Evolutionary conservation across 1,140 invertebrate species (phyloP).

Genomic region (Oreohelix idahoensis): DNA sequence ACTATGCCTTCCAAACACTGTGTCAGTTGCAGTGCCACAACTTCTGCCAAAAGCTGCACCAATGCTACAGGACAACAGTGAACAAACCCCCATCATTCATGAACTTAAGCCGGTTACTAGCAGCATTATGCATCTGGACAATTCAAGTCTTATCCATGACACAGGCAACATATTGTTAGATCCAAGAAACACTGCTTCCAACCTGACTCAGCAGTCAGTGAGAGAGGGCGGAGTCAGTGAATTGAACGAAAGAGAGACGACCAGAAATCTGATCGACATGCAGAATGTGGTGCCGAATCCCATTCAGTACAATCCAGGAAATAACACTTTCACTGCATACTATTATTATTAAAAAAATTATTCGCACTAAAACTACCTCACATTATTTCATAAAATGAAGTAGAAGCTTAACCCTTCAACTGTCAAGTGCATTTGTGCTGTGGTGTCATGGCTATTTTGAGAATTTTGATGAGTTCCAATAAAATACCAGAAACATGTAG

Average conservation of each 20-base stretch:
- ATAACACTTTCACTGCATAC: constrained; percentile 9
- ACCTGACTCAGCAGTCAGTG: neutral
- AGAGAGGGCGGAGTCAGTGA: neutral
- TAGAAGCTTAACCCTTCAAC: no score
- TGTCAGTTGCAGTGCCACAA: neutral
- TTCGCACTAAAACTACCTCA: no score
- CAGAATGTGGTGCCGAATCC: neutral
- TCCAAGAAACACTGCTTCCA: neutral
- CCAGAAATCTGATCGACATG: constrained; percentile 18
- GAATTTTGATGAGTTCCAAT: no score
- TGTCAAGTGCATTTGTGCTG: no score
- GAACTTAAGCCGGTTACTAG: neutral
- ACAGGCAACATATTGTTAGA: neutral
- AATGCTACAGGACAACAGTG: neutral
- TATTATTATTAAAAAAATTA: constrained; percentile 7
- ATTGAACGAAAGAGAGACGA: neutral
- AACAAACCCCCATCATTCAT: neutral
- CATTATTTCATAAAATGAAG: no score
- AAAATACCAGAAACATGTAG: no score
- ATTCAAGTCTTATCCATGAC: neutral
- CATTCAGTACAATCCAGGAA: neutral
- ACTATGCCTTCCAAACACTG: neutral
- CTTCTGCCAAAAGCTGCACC: neutral
- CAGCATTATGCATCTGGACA: constrained; percentile 5
- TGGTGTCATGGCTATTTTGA: no score